These are phyloP conservation scores for Meiosimyza decipiens DNA, from an alignment of 2,888 invertebrate genomes.

Conservation along the genomic window DNA sequence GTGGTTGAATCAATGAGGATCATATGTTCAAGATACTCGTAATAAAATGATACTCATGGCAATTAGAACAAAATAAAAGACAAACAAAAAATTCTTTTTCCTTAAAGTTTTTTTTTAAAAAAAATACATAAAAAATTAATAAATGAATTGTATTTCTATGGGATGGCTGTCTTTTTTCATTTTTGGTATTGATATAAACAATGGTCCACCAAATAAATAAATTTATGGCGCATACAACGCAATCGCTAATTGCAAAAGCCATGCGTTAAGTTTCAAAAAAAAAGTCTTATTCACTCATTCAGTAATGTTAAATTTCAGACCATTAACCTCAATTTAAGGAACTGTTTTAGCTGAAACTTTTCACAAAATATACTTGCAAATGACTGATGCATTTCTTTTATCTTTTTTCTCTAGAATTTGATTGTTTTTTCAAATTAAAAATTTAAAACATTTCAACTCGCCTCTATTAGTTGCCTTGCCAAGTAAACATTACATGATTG, in stretches of 20 bases:
- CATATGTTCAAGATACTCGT: no score
- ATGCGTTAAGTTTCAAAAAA: slow-evolving; percentile 1
- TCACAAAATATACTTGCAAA: background rate
- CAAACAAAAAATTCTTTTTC: no score
- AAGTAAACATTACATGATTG: background rate
- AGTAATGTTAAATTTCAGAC: slow-evolving; percentile 6
- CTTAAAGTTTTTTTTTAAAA: no score
- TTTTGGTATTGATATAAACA: no score
- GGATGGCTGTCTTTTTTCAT: no score
- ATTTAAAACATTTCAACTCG: background rate
- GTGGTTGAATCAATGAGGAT: no score
- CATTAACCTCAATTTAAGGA: slow-evolving; percentile 18
- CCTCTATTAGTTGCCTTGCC: background rate
- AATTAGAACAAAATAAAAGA: no score
- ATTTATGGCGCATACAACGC: no score
- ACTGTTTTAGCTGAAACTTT: slow-evolving; percentile 6
- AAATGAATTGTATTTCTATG: no score
- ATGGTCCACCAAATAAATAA: no score
- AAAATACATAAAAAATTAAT: no score
- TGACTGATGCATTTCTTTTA: background rate
- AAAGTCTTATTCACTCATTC: background rate
- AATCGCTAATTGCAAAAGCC: background rate
- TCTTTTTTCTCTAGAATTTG: background rate
- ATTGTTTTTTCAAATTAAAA: slow-evolving; percentile 16
- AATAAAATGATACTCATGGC: no score